Conservation (phyloP, 1,140 invertebrate species). For the Halesus radiatus region DNA sequence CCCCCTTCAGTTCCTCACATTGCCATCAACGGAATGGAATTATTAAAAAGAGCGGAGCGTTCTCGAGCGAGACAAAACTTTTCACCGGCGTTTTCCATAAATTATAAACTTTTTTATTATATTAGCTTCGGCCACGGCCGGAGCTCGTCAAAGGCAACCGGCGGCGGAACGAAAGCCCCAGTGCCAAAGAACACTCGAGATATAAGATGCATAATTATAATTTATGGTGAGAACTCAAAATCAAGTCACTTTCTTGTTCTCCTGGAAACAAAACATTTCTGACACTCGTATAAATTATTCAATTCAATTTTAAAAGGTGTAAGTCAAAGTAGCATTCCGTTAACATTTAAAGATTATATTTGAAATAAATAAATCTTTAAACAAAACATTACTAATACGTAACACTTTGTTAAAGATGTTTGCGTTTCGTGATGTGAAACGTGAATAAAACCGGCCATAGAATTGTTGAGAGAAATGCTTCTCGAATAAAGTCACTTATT, state of each 20-base stretch:
- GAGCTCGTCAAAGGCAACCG: slow-evolving; percentile 41
- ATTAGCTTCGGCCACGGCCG: slow-evolving; percentile 33
- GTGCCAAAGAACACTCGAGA: neutral
- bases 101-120: slow-evolving; percentile 54
- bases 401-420: too few relatives aligned
- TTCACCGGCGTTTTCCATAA: slow-evolving; percentile 47
- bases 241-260: neutral
- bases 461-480: too few relatives aligned
- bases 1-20: neutral
- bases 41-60: slow-evolving; percentile 50
- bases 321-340: too few relatives aligned
- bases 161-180: slow-evolving; percentile 17
- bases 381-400: too few relatives aligned
- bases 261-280: too few relatives aligned
- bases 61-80: slow-evolving; percentile 38
- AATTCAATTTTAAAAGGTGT: too few relatives aligned
- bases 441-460: too few relatives aligned
- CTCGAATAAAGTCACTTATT: too few relatives aligned
- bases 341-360: too few relatives aligned
- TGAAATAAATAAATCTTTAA: too few relatives aligned
- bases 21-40: slow-evolving; percentile 39
- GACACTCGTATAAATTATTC: too few relatives aligned
- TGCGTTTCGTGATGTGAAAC: too few relatives aligned
- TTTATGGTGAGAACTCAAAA: neutral
- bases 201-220: slow-evolving; percentile 28